phyloP scores from a whole-genome alignment of 2,888 invertebrate species.

The Neocrepidodera transversa region DNA sequence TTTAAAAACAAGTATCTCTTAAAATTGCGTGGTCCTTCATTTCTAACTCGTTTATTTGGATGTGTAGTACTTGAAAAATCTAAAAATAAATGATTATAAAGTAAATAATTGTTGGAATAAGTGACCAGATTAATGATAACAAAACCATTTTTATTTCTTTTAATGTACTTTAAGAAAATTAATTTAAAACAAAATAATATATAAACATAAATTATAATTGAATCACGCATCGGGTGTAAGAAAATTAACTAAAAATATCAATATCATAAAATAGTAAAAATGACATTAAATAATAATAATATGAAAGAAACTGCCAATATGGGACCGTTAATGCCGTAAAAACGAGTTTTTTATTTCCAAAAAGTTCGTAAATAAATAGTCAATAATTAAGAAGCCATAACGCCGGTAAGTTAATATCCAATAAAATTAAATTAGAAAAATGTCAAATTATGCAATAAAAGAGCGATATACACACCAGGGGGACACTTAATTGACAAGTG shows the following conservation, averaged over 20 bases:
- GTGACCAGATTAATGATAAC: too few species aligned
- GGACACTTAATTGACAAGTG: constrained; percentile 14
- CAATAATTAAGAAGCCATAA: constrained; percentile 22
- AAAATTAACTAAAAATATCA: not conserved
- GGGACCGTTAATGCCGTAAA: constrained; percentile 7
- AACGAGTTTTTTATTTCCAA: constrained; percentile 18
- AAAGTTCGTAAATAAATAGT: constrained; percentile 11
- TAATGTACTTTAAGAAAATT: not conserved
- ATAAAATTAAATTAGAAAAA: constrained; percentile 25
- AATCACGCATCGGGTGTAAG: not conserved
- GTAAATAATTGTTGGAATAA: too few species aligned
- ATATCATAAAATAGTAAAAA: not conserved
- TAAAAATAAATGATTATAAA: too few species aligned
- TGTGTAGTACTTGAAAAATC: too few species aligned
- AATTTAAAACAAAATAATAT: not conserved
- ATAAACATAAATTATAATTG: not conserved
- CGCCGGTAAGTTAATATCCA: constrained; percentile 15
- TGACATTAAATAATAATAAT: constrained; percentile 3
- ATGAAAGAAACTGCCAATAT: constrained; percentile 12
- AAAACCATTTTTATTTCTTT: not conserved
- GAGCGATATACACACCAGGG: constrained; percentile 13
- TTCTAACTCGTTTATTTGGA: too few species aligned
- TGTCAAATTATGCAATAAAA: constrained; percentile 22
- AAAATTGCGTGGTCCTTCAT: too few species aligned
- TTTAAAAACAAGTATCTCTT: too few species aligned